A percentile compares a stretch with the other conserved stretches of the same genome.
Evolutionary conservation across 2,797 vertebrate genomes (phyloP).

Genomic region (Atherinosoma microstoma): DNA sequence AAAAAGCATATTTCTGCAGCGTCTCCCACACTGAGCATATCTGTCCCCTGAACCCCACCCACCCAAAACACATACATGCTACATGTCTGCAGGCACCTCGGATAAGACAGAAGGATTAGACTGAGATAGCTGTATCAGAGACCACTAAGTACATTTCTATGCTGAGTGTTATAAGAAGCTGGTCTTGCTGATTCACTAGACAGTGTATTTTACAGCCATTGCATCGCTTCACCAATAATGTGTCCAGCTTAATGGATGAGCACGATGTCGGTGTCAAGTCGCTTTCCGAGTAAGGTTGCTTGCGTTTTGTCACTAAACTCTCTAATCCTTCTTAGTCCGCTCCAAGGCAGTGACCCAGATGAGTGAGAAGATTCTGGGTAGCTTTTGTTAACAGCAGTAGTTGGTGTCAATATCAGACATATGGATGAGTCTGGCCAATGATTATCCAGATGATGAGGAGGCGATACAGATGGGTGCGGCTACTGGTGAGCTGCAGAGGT

Average conservation of each 20-base stretch:
- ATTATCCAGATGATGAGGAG: conserved; percentile 36
- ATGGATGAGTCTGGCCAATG: conserved; percentile 35
- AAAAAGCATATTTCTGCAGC: conserved; percentile 30
- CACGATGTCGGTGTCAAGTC: conserved; percentile 37
- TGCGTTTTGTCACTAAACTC: conserved; percentile 35
- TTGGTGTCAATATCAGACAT: conserved; percentile 33
- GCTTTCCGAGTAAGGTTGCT: conserved; percentile 38
- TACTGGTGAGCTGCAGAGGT: conserved; percentile 28
- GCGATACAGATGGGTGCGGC: conserved; percentile 14
- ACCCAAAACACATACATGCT: conserved; percentile 84
- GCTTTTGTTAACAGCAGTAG: conserved; percentile 50
- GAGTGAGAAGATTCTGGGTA: conserved; percentile 38
- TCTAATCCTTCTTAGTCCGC: conserved; percentile 64
- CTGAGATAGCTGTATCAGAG: conserved; percentile 69
- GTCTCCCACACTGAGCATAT: conserved; percentile 39
- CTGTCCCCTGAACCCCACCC: conserved; percentile 40
- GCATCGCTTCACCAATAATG: conserved; percentile 50
- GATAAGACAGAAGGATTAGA: conserved; percentile 80
- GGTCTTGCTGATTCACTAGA: conserved; percentile 50
- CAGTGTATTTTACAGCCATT: conserved; percentile 55
- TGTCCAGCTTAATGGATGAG: conserved; percentile 45
- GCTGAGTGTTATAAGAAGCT: conserved; percentile 61
- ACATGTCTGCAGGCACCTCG: conserved; percentile 86
- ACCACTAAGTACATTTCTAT: conserved; percentile 73
- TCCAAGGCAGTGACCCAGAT: conserved; percentile 67